phyloP scores from a whole-genome alignment of 2,888 invertebrate species.

The Latrodectus elegans region DNA sequence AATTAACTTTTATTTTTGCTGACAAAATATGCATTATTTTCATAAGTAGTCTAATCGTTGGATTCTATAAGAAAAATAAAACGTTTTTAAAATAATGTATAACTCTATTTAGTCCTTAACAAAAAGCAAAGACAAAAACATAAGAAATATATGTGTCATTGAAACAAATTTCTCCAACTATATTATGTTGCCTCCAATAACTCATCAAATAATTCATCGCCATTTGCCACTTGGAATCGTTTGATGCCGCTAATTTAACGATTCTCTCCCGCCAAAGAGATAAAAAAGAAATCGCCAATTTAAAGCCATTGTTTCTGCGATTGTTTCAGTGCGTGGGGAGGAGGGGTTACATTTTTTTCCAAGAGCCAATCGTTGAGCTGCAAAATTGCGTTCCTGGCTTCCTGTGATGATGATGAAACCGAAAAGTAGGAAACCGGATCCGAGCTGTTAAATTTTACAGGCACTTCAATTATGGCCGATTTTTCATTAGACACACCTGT shows the following conservation, averaged over 20 bases:
- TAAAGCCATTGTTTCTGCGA: background rate
- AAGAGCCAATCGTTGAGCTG: background rate
- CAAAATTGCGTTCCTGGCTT: no score
- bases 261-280: background rate
- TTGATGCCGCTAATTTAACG: background rate
- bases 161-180: no score
- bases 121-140: no score
- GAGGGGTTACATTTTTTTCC: background rate
- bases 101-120: no score
- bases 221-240: background rate
- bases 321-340: background rate
- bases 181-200: no score
- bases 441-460: background rate
- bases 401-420: background rate
- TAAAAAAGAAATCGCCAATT: background rate
- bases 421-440: background rate
- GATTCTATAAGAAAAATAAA: no score
- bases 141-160: no score
- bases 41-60: no score
- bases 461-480: constrained; percentile 22
- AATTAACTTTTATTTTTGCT: no score
- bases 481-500: constrained; percentile 43
- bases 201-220: background rate
- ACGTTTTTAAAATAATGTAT: no score
- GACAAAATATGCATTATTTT: no score